A percentile compares a stretch with the other conserved stretches of the same genome.
Conservation (phyloP, 2,797 vertebrate species). For the Adelosebastes latens region DNA sequence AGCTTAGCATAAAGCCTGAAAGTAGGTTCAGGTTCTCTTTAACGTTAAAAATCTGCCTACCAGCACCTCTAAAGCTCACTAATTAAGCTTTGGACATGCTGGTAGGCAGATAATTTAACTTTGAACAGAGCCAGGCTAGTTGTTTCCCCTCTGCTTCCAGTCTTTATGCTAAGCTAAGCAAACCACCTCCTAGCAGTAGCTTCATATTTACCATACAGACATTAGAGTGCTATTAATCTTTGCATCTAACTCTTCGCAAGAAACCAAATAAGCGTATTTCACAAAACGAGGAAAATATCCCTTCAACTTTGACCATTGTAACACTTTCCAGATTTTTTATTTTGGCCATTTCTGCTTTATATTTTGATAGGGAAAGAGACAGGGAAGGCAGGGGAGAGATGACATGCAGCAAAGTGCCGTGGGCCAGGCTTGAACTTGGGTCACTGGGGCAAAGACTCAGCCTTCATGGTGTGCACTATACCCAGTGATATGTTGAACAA, state of each 20-base stretch:
- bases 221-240: neutral
- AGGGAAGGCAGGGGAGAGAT: too few relatives aligned
- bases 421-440: too few relatives aligned
- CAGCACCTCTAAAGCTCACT: neutral
- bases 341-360: too few relatives aligned
- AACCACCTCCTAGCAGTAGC: fast-evolving
- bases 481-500: too few relatives aligned
- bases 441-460: too few relatives aligned
- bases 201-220: neutral
- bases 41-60: neutral
- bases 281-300: neutral
- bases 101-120: neutral
- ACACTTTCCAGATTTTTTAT: too few relatives aligned
- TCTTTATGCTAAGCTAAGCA: neutral
- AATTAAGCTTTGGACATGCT: neutral
- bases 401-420: too few relatives aligned
- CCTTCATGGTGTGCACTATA: too few relatives aligned
- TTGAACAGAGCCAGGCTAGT: too few relatives aligned
- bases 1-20: neutral
- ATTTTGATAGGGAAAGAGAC: too few relatives aligned
- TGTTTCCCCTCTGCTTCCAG: neutral
- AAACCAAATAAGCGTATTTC: neutral
- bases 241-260: neutral
- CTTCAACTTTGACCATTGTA: neutral
- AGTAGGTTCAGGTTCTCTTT: neutral